Evolutionary conservation across 2,113 vertebrate species (phyloP), one percentile per base, ranked within the genome.

Genomic region (Anarhynchus alexandrinus): DNA sequence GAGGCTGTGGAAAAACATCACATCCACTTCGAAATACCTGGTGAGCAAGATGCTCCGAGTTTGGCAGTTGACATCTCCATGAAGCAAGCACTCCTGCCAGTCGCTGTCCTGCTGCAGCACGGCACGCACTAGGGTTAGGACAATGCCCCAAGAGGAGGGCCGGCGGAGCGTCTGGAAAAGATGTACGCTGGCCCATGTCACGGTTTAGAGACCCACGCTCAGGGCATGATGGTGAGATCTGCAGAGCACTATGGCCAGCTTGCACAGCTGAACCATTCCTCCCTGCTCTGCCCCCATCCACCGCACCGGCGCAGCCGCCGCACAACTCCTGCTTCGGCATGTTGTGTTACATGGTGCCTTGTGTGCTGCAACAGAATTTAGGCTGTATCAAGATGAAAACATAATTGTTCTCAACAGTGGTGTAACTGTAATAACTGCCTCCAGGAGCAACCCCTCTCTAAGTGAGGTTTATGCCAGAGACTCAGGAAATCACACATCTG

Each of bases 221-320:
- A 13, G 25, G 38, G 9, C 64, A 9, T 4, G 54, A 76, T 88
- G 79, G 55, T 22, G 15, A 15, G 10, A 9, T 57, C 64, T 73
- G 43, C 86, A 79, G 49, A 43, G 52, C 5, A 1, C 47, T 11
- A 3, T 1, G 2, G 47, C 47, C 3, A 20, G 16, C 40, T 73
- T 42, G 18, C 15, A 14, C 21, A 25, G n/a, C 15, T 5, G 3
- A 74, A 69, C 3, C 34, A 11, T n/a, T 64, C 23, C 29, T 51
- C 25, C 7, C 54, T 42, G n/a, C 36, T 80, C 61, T 22, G 21
- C 7, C 11, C 13, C 25, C 5, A 5, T 32, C 36, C 9, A 2
- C 36, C 1, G 4, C 32, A 14, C 9, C 1, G 1, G 5, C 47
- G 40, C 12, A 38, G 58, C 43, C 13, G 2, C 40, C 2, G 0